Base-by-base conservation (phyloP, 1,140 invertebrate species). In the Meloidogyne exigua region DNA sequence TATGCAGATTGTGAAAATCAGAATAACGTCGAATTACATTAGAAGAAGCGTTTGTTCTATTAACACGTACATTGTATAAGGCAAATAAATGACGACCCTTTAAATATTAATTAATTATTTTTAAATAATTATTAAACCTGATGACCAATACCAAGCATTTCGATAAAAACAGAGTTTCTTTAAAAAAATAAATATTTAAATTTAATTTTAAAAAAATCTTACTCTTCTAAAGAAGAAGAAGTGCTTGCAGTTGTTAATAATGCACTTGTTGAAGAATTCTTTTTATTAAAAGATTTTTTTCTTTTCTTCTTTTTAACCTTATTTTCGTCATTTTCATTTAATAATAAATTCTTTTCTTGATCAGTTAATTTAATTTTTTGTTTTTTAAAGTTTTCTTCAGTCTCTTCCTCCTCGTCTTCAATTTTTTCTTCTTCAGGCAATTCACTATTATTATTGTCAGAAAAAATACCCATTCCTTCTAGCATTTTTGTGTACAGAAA, bases 1-100 rank as follows among this genome's bases (percentile, higher is more conserved):
- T 90, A 84, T 94, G 91, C 10, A 96, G 89, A 85, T 94, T 93
- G 85, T 95, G 92, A 88, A 97, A 96, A 88, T 96, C 94, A 42
- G 93, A 95, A 85, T 96, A 97, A 72, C 91, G 81, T 71, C 91
- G 77, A 72, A 90, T 89, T n/a, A 91, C 89, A 83, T 90, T 89
- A 88, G 90, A 90, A n/a, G 92, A 91, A 71, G 88, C 89, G 82
- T 92, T 80, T 69, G 76, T 65, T 65, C 78, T 69, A 26, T 85
- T 91, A 0, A 95, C 93, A 28, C 92, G 91, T 23, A 96, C 91
- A 1, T 93, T 93, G 88, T 96, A 96, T 73, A 95, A 92, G 0
- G 94, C 94, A 88, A 93, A 95, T 0, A 92, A 91, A 75, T 90
- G 89, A 83, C 92, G 92, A 7, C 93, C 92, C 49, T 57, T 57